Percentiles rank a stretch among this genome's conserved stretches.
These are phyloP conservation scores for Anoplopoma fimbria DNA, from an alignment of 2,113 vertebrate genomes.

Conservation along the genomic window DNA sequence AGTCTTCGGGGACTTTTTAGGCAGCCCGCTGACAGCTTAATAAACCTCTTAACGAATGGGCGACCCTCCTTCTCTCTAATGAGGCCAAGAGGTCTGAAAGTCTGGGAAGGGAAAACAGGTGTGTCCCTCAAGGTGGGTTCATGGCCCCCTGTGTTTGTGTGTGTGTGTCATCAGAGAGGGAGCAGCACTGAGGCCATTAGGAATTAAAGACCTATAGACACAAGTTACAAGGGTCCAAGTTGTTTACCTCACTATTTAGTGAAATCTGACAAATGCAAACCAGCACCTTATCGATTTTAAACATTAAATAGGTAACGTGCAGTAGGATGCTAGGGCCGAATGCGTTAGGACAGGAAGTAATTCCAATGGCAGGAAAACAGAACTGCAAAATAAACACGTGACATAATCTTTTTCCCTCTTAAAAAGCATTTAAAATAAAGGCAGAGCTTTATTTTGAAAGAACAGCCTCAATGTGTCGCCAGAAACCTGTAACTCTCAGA, in stretches of 20 bases:
- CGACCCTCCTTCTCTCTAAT: conserved; percentile 64
- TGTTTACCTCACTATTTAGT: background rate
- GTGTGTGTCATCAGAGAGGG: conserved; percentile 1
- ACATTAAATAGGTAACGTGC: conserved; percentile 8
- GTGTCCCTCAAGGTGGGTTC: conserved; percentile 63
- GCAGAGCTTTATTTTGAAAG: background rate
- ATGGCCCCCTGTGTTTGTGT: conserved; percentile 1
- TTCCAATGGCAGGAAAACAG: background rate
- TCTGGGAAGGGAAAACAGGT: conserved; percentile 73
- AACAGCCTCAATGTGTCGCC: background rate
- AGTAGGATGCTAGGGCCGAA: background rate
- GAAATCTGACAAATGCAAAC: conserved; percentile 2
- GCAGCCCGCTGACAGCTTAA: conserved; percentile 76
- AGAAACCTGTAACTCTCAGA: background rate
- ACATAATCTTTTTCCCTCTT: background rate
- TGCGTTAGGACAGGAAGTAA: background rate
- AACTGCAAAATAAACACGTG: background rate
- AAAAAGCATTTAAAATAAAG: background rate
- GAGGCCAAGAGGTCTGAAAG: conserved; percentile 64
- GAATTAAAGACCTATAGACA: background rate
- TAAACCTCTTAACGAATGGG: conserved; percentile 77
- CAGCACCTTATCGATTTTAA: background rate
- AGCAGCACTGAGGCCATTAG: background rate
- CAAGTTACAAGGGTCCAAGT: background rate
- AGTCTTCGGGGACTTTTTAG: conserved; percentile 76